These are phyloP conservation scores for Protodeltote pygarga DNA, from an alignment of 2,888 invertebrate species.

Conservation along the genomic window DNA sequence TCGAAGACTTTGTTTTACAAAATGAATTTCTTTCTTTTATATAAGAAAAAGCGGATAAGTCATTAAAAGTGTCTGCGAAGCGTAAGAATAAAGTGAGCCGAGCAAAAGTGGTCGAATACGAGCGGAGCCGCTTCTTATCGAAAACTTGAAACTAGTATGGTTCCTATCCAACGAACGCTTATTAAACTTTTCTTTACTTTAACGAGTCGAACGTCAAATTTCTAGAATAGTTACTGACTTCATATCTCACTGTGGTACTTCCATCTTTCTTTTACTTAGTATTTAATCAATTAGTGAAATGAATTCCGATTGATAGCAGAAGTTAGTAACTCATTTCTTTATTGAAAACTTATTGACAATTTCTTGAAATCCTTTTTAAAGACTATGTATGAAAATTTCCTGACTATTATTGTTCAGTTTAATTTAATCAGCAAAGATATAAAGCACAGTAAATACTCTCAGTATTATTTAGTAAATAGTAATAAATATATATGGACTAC, in stretches of 20 bases:
- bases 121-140: conserved; percentile 69
- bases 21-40: conserved; percentile 63
- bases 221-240: conserved; percentile 61
- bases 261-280: conserved; percentile 37
- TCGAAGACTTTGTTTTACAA: conserved; percentile 48
- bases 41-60: conserved; percentile 76
- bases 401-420: too few species aligned
- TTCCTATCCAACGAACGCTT: conserved; percentile 70
- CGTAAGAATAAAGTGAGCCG: conserved; percentile 73
- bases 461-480: too few species aligned
- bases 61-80: conserved; percentile 82
- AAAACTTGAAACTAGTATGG: conserved; percentile 77
- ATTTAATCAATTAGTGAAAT: conserved; percentile 42
- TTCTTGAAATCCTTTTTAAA: not conserved
- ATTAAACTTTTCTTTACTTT: conserved; percentile 78
- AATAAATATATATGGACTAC: too few species aligned
- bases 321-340: conserved; percentile 19
- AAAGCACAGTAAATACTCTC: too few species aligned
- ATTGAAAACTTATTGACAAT: conserved; percentile 3
- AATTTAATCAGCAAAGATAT: too few species aligned
- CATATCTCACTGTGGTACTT: conserved; percentile 42
- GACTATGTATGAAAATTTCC: too few species aligned
- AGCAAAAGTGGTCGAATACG: conserved; percentile 76
- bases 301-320: conserved; percentile 25
- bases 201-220: conserved; percentile 69